phyloP scores from a whole-genome alignment of 2,113 vertebrate genomes.

The Mesembrinibis cayennensis region DNA sequence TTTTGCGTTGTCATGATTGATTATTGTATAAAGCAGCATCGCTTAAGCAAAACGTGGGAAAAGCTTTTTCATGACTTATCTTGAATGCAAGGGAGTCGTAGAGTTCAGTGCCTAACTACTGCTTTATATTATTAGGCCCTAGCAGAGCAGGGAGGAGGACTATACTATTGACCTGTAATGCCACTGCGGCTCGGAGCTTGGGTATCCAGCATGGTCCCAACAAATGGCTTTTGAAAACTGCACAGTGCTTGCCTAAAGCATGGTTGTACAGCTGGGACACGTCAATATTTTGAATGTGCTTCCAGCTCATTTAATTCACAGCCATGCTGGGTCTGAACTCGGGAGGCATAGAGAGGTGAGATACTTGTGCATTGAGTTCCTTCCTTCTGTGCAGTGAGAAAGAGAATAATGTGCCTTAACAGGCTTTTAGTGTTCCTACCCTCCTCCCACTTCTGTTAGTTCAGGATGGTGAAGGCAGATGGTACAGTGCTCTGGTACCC shows the following conservation, averaged over 20 bases:
- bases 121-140: not conserved
- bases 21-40: not conserved
- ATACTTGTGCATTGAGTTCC: not conserved
- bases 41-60: not conserved
- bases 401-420: slow-evolving; percentile 17
- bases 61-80: not conserved
- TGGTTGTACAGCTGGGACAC: not conserved
- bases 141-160: not conserved
- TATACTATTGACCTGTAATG: not conserved
- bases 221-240: slow-evolving; percentile 13
- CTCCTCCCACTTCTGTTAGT: slow-evolving; percentile 59
- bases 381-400: slow-evolving; percentile 16
- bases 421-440: slow-evolving; percentile 40
- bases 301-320: not conserved
- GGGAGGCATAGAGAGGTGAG: not conserved
- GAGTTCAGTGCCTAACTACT: not conserved
- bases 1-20: not conserved
- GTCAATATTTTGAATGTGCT: not conserved
- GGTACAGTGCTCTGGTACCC: slow-evolving; percentile 9
- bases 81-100: not conserved
- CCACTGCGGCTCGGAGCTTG: not conserved
- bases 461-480: slow-evolving; percentile 52
- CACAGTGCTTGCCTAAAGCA: not conserved
- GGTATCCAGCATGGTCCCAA: not conserved
- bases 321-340: not conserved